Base-by-base conservation (phyloP, 2,888 invertebrate genomes). In the Plagodis pulveraria region DNA sequence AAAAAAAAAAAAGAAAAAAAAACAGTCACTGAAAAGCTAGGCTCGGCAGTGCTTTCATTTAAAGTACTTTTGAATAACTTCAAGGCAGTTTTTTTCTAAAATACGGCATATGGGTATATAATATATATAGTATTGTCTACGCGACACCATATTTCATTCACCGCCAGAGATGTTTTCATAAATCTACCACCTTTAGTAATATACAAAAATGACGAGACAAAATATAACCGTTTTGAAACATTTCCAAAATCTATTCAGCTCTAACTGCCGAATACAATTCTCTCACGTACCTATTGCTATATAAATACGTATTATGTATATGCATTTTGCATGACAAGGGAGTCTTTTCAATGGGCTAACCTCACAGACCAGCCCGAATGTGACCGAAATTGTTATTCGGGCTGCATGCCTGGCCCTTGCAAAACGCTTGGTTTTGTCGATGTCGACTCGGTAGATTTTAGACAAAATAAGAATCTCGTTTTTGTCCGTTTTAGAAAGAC, bases 271-370 rank as follows among this genome's bases (percentile, higher is more conserved):
- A n/a, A 40, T 38, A 44, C 52, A 51, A 52, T 43, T 34, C 46
- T 9, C 38, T 22, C 45, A 45, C 44, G 52, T 52, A 34, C 51
- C 51, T 11, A 47, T 47, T 10, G 48, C 48, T 33, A 48, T 43
- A 50, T 61, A 60, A 55, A 63, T 41, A 55, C 40, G 53, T 54
- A 59, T 61, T 45, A 40, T 49, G 41, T 50, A 9, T 45, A 32
- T 48, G 59, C 54, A 71, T 78, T 85, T 84, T 81, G 77, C 84
- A 85, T 85, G 80, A 83, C 81, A 83, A 83, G 75, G 70, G 76
- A 48, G 61, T 66, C 67, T 69, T 73, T 72, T 67, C 69, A 70
- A 68, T 72, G 70, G 69, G 66, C 66, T 22, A 22, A 4, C 22
- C 22, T 4, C 22, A 22, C 22, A 22, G 22, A 22, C 22, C 63